A percentile compares a stretch with the other conserved stretches of the same genome.
Conservation (phyloP, 2,888 invertebrate genomes). For the Campoletis raptor region DNA sequence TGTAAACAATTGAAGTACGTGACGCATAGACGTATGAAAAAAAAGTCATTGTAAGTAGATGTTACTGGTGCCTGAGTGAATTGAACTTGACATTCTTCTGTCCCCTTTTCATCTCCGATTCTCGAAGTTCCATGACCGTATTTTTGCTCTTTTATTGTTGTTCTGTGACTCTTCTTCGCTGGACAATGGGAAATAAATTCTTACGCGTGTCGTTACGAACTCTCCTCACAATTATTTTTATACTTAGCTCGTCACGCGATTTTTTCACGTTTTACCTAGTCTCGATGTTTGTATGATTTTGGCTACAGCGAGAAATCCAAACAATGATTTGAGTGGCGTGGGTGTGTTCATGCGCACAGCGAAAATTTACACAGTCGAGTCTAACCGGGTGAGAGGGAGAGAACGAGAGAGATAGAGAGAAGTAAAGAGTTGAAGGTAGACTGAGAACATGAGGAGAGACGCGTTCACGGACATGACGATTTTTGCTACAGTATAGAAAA, state of each 20-base stretch:
- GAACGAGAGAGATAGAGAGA: not conserved
- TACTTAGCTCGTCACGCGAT: not conserved
- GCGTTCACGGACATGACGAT: slow-evolving; percentile 50
- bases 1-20: not conserved
- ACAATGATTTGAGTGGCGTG: slow-evolving; percentile 59
- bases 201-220: not conserved
- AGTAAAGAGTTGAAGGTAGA: not conserved
- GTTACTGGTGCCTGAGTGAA: slow-evolving; percentile 1
- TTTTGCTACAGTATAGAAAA: slow-evolving; percentile 49
- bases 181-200: slow-evolving; percentile 3
- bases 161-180: not conserved
- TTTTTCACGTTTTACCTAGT: not conserved
- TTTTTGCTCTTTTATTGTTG: slow-evolving; percentile 1
- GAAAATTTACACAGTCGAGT: slow-evolving; percentile 64
- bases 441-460: not conserved
- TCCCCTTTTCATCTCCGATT: not conserved
- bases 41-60: not conserved
- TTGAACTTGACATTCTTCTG: slow-evolving; percentile 51
- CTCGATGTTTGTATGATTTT: slow-evolving; percentile 9
- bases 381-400: slow-evolving; percentile 8
- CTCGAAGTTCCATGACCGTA: not conserved
- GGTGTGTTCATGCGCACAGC: slow-evolving; percentile 63
- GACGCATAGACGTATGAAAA: not conserved
- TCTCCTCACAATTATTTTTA: slow-evolving; percentile 24
- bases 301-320: slow-evolving; percentile 21